Conservation (phyloP, 1,140 invertebrate species). For the Bombus balteatus region DNA sequence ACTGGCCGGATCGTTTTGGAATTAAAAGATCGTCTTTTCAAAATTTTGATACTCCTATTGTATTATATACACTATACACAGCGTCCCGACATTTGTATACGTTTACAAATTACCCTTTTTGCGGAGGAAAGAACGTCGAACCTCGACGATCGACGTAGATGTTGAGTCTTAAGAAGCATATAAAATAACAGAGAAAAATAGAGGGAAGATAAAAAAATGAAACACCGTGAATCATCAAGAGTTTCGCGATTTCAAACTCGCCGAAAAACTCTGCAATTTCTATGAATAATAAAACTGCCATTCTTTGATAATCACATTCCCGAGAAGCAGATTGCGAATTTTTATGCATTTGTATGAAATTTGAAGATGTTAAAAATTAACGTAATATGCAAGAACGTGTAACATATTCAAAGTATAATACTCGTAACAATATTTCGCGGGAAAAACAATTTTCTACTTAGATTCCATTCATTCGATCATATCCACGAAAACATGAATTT, state of each 20-base stretch:
- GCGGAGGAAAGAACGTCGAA: not conserved
- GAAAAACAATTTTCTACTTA: not conserved
- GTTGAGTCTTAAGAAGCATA: not conserved
- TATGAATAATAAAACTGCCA: too few relatives aligned
- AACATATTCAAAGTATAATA: too few relatives aligned
- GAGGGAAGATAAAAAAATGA: not conserved
- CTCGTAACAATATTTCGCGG: too few relatives aligned
- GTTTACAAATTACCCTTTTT: constrained; percentile 58
- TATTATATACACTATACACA: constrained; percentile 60
- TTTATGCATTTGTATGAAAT: too few relatives aligned
- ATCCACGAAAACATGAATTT: not conserved
- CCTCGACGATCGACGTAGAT: constrained; percentile 16
- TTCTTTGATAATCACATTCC: too few relatives aligned
- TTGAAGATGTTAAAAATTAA: too few relatives aligned
- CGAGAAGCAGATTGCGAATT: too few relatives aligned
- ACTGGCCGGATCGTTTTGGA: not conserved
- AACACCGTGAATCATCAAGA: too few relatives aligned
- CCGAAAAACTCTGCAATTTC: not conserved
- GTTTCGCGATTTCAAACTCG: not conserved
- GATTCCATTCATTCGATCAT: not conserved
- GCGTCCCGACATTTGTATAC: constrained; percentile 61
- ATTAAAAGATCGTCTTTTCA: constrained; percentile 50
- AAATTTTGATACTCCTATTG: constrained; percentile 68
- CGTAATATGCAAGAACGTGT: too few relatives aligned
- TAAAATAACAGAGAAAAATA: not conserved